Conservation (phyloP, 2,113 vertebrate genomes). For the Eidolon helvum region DNA sequence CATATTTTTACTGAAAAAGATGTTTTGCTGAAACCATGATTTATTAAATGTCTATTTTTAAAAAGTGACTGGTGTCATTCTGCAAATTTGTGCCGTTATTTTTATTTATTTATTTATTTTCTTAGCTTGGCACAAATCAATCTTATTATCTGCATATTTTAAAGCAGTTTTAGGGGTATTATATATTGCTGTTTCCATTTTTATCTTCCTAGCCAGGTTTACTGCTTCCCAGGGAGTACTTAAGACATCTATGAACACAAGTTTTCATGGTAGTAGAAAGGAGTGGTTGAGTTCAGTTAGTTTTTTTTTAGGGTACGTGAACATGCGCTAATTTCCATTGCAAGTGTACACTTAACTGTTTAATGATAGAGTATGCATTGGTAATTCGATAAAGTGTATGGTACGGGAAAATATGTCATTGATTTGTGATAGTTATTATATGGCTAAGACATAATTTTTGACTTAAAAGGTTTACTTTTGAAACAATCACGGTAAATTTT, state of each 20-base stretch:
- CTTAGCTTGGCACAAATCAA: neutral
- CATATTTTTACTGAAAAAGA: neutral
- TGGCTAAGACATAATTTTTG: neutral
- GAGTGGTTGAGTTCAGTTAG: neutral
- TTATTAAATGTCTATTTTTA: neutral
- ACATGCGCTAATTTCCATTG: neutral
- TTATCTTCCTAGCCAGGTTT: neutral
- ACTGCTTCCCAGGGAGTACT: neutral
- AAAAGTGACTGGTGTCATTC: neutral
- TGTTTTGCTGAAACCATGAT: neutral
- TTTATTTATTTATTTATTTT: neutral
- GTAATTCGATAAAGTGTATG: slow-evolving; percentile 31
- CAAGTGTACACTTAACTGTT: neutral
- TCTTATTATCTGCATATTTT: neutral
- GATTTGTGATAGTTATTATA: neutral
- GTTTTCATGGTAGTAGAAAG: neutral
- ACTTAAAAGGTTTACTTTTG: slow-evolving; percentile 31
- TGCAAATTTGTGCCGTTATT: neutral
- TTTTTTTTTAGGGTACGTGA: neutral
- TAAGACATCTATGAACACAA: neutral
- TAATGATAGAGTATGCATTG: neutral
- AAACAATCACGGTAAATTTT: neutral
- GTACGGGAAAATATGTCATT: neutral
- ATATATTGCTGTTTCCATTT: neutral
- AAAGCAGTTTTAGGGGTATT: neutral